Evolutionary conservation across 1,140 invertebrate genomes (phyloP).

Genomic region (Solen grandis): DNA sequence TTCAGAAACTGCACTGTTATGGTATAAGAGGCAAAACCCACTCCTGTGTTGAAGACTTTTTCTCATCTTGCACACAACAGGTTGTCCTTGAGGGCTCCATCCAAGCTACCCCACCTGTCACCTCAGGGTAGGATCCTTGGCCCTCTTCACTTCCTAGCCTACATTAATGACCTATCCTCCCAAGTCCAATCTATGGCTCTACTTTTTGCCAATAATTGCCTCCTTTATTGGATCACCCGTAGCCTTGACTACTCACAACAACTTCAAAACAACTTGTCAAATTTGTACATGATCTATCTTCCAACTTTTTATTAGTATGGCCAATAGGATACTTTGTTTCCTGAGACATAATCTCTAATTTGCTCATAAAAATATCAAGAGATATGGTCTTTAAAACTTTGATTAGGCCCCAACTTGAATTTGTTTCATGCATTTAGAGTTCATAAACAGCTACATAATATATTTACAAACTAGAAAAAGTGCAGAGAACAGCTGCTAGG

Average conservation of each 20-base stretch:
- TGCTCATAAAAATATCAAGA: too few relatives aligned
- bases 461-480: too few relatives aligned
- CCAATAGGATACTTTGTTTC: too few relatives aligned
- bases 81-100: slow-evolving; percentile 43
- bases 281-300: too few relatives aligned
- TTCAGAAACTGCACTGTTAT: slow-evolving; percentile 1
- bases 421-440: too few relatives aligned
- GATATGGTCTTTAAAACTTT: too few relatives aligned
- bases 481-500: too few relatives aligned
- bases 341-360: too few relatives aligned
- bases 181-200: slow-evolving; percentile 13
- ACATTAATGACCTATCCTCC: too few relatives aligned
- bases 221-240: neutral
- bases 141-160: slow-evolving; percentile 10
- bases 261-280: neutral
- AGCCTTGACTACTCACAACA: neutral
- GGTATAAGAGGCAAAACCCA: slow-evolving; percentile 13
- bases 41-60: neutral
- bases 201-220: slow-evolving; percentile 24
- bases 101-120: neutral
- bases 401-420: too few relatives aligned
- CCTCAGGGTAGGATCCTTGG: slow-evolving; percentile 16
- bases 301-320: too few relatives aligned
- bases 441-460: too few relatives aligned
- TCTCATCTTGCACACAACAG: slow-evolving; percentile 40